Evolutionary conservation across 2,888 invertebrate species (phyloP).

Genomic region (Notodonta ziczac): DNA sequence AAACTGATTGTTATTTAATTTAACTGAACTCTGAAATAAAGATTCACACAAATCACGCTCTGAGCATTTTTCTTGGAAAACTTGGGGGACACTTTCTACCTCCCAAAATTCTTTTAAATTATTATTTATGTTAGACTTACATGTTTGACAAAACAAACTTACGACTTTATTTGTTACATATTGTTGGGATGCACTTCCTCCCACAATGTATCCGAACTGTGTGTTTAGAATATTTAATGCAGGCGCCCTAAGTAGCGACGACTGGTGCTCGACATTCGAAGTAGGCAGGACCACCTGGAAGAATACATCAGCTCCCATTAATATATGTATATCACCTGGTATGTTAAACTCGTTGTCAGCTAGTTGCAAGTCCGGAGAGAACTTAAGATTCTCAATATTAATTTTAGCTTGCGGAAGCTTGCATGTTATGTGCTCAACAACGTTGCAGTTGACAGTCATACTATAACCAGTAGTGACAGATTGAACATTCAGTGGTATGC

Average conservation of each 20-base stretch:
- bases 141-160: conserved; percentile 2
- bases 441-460: conserved; percentile 12
- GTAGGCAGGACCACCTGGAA: conserved; percentile 27
- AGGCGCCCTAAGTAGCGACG: background rate
- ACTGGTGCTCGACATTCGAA: background rate
- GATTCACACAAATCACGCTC: conserved; percentile 21
- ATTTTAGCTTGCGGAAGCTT: conserved; percentile 21
- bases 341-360: background rate
- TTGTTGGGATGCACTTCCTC: background rate
- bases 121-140: conserved; percentile 11
- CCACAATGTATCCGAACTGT: background rate
- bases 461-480: background rate
- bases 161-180: conserved; percentile 3
- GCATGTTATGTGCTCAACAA: conserved; percentile 26
- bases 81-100: conserved; percentile 22
- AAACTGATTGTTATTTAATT: conserved; percentile 20
- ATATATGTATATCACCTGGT: conserved; percentile 19
- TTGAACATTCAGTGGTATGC: conserved; percentile 12
- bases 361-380: conserved; percentile 9
- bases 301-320: conserved; percentile 23
- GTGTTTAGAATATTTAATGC: background rate
- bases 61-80: conserved; percentile 14
- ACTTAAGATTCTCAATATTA: conserved; percentile 9
- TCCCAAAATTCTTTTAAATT: background rate
- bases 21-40: conserved; percentile 14